These are phyloP conservation scores for Marmota monax DNA, from an alignment of 2,113 vertebrate genomes.

Conservation along the genomic window DNA sequence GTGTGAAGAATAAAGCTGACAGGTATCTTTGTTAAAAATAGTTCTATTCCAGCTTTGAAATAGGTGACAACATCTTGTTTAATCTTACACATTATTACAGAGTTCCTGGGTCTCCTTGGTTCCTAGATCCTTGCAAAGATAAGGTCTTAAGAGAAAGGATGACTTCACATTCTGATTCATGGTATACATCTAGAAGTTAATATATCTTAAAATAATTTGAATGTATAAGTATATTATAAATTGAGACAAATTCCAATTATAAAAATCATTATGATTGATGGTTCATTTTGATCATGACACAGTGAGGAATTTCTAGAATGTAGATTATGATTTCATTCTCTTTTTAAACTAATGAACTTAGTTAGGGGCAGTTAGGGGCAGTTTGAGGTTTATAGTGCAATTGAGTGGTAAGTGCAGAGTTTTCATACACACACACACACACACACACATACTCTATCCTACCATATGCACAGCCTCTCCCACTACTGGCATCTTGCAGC, in stretches of 20 bases:
- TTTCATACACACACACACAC: too few species aligned
- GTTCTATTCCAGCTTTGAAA: background rate
- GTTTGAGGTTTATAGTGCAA: background rate
- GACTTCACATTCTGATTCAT: background rate
- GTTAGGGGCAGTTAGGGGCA: too few species aligned
- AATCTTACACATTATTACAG: background rate
- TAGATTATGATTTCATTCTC: background rate
- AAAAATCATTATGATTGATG: background rate
- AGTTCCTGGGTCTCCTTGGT: background rate
- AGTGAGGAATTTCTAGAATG: background rate
- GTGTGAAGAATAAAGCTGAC: background rate
- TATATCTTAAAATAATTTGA: background rate
- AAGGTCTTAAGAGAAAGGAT: background rate
- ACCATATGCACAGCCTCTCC: too few species aligned
- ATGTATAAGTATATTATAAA: background rate
- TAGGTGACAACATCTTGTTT: background rate
- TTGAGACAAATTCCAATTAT: constrained; percentile 11
- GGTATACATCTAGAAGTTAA: background rate
- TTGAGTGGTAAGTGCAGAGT: too few species aligned
- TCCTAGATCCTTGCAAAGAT: background rate
- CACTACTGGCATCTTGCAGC: background rate
- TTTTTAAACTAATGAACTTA: background rate
- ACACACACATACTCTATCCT: background rate
- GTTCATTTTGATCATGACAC: background rate
- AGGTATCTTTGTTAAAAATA: background rate